These are phyloP conservation scores for Procavia capensis DNA, from an alignment of 2,113 vertebrate species.

Conservation along the genomic window DNA sequence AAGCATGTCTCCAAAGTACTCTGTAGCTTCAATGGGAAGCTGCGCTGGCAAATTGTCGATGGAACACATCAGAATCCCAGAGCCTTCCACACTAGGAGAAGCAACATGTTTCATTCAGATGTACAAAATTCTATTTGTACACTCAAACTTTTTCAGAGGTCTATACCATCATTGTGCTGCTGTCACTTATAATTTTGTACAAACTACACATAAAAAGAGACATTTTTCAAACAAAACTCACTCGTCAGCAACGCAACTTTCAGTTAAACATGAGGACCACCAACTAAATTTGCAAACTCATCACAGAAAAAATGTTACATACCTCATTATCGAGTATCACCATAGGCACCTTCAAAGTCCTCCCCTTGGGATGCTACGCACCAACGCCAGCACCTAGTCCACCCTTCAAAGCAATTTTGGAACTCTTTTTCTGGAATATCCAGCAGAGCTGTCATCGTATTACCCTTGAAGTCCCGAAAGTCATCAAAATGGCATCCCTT, in stretches of 20 bases:
- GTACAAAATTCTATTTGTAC: background rate
- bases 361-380: too few species aligned
- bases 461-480: too few species aligned
- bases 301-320: too few species aligned
- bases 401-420: too few species aligned
- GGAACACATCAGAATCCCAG: constrained; percentile 98
- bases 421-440: too few species aligned
- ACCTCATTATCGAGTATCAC: too few species aligned
- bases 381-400: too few species aligned
- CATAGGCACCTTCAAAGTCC: too few species aligned
- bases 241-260: background rate
- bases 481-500: too few species aligned
- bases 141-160: background rate
- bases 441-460: too few species aligned
- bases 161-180: background rate
- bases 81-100: constrained; percentile 94
- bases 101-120: constrained; percentile 53
- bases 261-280: too few species aligned
- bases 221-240: background rate
- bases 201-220: constrained; percentile 18
- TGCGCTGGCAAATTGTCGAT: constrained; percentile 99
- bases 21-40: constrained; percentile 97
- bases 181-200: background rate
- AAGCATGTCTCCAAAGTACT: constrained; percentile 97
- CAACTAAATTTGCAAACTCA: too few species aligned